phyloP scores from a whole-genome alignment of 92 coral and sea anemone species.

The Pocillopora grandis region DNA sequence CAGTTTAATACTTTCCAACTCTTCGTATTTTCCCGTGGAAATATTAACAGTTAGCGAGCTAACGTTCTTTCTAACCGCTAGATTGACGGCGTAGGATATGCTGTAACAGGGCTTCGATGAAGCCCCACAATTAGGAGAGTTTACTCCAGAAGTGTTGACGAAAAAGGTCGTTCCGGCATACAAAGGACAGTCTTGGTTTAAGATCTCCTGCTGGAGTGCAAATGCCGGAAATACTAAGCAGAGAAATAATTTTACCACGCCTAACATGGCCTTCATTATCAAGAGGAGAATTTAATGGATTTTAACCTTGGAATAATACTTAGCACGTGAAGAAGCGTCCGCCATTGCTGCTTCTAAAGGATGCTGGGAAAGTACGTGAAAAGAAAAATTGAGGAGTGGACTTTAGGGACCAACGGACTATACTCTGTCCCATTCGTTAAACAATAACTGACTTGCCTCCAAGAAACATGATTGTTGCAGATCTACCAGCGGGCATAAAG shows the following conservation, averaged over 20 bases:
- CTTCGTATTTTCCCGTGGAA: constrained; percentile 39
- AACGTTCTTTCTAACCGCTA: neutral
- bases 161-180: neutral
- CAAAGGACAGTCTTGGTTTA: neutral
- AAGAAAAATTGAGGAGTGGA: no score
- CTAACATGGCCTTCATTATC: no score
- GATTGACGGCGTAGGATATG: constrained; percentile 36
- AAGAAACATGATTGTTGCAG: no score
- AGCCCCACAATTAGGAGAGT: constrained; percentile 34
- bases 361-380: no score
- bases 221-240: neutral
- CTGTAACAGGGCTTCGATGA: constrained; percentile 33
- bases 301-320: no score
- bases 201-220: neutral
- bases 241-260: neutral
- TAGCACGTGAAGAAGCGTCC: no score
- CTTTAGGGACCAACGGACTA: no score
- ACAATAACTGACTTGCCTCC: no score
- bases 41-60: constrained; percentile 26
- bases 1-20: constrained; percentile 20
- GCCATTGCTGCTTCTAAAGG: no score
- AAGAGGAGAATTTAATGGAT: no score
- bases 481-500: no score
- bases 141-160: constrained; percentile 35
- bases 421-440: no score